Conservation (phyloP, 1,140 invertebrate species). For the Drosophila baimaii region DNA sequence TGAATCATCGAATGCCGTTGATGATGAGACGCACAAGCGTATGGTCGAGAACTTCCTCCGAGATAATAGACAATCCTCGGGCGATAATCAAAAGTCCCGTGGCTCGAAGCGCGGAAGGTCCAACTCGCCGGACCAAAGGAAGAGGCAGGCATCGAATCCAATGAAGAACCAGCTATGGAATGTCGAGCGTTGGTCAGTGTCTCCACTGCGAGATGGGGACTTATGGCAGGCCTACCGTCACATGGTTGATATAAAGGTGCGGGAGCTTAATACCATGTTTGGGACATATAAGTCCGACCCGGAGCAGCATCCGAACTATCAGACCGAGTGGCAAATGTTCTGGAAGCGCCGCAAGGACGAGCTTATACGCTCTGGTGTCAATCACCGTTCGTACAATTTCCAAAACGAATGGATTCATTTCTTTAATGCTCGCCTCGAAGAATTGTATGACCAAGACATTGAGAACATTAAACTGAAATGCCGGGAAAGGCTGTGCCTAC, state of each 20-base stretch:
- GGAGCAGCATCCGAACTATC: slow-evolving; percentile 92
- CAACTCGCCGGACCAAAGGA: slow-evolving; percentile 29
- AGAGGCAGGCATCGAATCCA: slow-evolving; percentile 11
- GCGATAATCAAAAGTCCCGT: slow-evolving; percentile 9
- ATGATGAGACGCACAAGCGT: slow-evolving; percentile 73
- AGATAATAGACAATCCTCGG: slow-evolving; percentile 37
- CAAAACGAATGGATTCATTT: slow-evolving; percentile 93
- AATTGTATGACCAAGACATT: slow-evolving; percentile 87
- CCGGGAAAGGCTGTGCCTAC: slow-evolving; percentile 65
- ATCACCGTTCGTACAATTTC: slow-evolving; percentile 91
- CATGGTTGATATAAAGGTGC: slow-evolving; percentile 69
- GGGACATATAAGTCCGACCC: slow-evolving; percentile 86
- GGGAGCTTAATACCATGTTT: slow-evolving; percentile 62
- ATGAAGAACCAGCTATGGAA: slow-evolving; percentile 41
- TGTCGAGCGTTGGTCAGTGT: slow-evolving; percentile 63
- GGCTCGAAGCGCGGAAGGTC: slow-evolving; percentile 50
- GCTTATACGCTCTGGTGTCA: slow-evolving; percentile 85
- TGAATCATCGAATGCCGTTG: slow-evolving; percentile 30
- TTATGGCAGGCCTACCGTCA: slow-evolving; percentile 77
- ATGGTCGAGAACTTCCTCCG: slow-evolving; percentile 74
- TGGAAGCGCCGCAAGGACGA: slow-evolving; percentile 85
- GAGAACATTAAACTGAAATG: slow-evolving; percentile 82
- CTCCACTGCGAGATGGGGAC: slow-evolving; percentile 66
- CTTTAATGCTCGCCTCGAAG: slow-evolving; percentile 91
- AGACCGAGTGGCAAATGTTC: slow-evolving; percentile 93